A percentile compares a stretch with the other conserved stretches of the same genome.
Evolutionary conservation across 2,113 vertebrate species (phyloP).

Genomic region (Dunckerocampus dactyliophorus): DNA sequence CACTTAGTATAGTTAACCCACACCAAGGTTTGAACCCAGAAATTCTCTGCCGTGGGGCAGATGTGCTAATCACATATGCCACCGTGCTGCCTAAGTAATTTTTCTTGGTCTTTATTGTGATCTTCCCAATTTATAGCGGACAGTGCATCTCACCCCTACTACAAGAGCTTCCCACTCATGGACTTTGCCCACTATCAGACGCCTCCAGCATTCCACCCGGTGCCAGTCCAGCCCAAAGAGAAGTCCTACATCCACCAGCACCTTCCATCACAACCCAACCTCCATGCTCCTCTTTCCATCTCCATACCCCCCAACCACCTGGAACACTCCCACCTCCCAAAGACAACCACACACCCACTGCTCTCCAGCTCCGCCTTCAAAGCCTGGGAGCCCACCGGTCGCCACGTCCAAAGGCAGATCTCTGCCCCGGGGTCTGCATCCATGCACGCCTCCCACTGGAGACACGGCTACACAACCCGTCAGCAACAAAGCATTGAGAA

Average conservation of each 20-base stretch:
- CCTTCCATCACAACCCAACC: slow-evolving; percentile 47
- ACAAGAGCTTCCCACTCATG: slow-evolving; percentile 76
- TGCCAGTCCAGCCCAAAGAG: slow-evolving; percentile 68
- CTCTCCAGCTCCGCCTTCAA: slow-evolving; percentile 69
- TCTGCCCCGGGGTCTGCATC: slow-evolving; percentile 58
- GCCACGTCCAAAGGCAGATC: slow-evolving; percentile 66
- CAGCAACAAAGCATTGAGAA: slow-evolving; percentile 81
- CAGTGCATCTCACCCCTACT: slow-evolving; percentile 75
- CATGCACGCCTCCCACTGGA: slow-evolving; percentile 53
- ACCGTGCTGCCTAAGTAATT: too few species aligned
- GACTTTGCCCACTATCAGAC: slow-evolving; percentile 73
- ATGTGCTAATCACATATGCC: too few species aligned
- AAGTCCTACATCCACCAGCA: slow-evolving; percentile 67
- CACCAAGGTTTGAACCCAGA: too few species aligned
- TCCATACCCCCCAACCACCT: slow-evolving; percentile 69
- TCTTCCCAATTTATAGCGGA: slow-evolving; percentile 60
- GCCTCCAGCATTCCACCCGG: slow-evolving; percentile 67
- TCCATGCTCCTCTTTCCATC: slow-evolving; percentile 73
- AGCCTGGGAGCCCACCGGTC: slow-evolving; percentile 69
- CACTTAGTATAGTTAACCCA: too few species aligned
- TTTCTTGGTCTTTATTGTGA: background rate
- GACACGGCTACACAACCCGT: slow-evolving; percentile 64
- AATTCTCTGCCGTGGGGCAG: too few species aligned
- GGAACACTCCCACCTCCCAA: slow-evolving; percentile 69
- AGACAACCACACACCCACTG: slow-evolving; percentile 68